Evolutionary conservation across 30 jellyfish, hydroid and myxozoan species (phyloP).

Genomic region (Cassiopea xamachana): DNA sequence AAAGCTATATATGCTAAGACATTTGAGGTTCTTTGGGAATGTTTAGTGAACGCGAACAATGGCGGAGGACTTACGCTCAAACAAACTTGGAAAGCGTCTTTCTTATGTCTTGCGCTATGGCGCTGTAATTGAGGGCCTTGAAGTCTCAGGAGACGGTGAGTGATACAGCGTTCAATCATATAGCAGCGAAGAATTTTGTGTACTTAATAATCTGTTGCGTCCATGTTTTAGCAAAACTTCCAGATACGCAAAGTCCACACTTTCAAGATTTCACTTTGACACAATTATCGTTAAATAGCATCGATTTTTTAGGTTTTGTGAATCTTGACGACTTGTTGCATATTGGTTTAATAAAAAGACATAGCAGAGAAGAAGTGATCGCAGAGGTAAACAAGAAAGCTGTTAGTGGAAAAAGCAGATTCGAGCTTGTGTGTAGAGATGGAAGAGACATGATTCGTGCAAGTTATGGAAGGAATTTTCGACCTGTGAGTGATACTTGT

Average conservation of each 20-base stretch:
- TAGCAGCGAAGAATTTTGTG: background rate
- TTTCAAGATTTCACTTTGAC: too few relatives aligned
- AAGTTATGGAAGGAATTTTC: constrained; percentile 21
- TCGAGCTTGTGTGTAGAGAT: constrained; percentile 11
- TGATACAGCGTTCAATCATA: background rate
- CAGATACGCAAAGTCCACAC: too few relatives aligned
- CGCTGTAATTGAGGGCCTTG: constrained; percentile 60
- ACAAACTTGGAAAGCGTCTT: constrained; percentile 41
- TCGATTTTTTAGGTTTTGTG: constrained; percentile 20
- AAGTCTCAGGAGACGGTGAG: constrained; percentile 43
- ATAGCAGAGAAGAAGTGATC: constrained; percentile 8
- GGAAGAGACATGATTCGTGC: constrained; percentile 35
- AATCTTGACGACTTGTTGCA: constrained; percentile 29
- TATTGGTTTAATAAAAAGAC: background rate
- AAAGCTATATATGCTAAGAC: too few relatives aligned
- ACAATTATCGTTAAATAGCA: background rate
- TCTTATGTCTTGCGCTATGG: constrained; percentile 68
- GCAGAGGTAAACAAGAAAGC: constrained; percentile 21
- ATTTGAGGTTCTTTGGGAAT: too few relatives aligned
- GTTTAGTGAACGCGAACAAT: background rate
- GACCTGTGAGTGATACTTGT: constrained; percentile 28
- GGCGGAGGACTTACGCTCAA: background rate
- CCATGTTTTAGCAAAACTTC: too few relatives aligned
- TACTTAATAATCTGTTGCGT: too few relatives aligned
- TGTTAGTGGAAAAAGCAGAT: constrained; percentile 41